phyloP scores from a whole-genome alignment of 2,888 invertebrate species.

The Ormyrus thymus region DNA sequence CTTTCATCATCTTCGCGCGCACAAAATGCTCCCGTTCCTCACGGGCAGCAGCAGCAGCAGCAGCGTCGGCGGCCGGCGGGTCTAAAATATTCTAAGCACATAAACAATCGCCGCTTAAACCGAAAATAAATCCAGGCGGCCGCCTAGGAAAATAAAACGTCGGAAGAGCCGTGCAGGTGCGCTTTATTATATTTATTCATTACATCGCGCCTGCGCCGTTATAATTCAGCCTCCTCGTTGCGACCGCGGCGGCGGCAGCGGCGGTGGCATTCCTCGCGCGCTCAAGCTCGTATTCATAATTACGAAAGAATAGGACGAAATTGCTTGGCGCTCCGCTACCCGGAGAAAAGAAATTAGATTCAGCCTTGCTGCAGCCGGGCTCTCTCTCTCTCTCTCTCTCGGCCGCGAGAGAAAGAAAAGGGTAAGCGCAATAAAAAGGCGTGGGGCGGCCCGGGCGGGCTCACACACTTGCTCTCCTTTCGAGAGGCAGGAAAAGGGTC shows the following conservation, averaged over 20 bases:
- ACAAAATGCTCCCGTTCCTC: not conserved
- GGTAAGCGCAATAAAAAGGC: not conserved
- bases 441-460: too few species aligned
- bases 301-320: constrained; percentile 56
- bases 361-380: not conserved
- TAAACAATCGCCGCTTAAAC: constrained; percentile 50
- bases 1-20: not conserved
- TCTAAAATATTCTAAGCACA: constrained; percentile 46
- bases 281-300: constrained; percentile 47
- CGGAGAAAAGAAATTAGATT: constrained; percentile 55
- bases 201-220: constrained; percentile 39
- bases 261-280: not conserved
- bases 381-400: too few species aligned
- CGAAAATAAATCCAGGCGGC: constrained; percentile 50
- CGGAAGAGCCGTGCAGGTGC: constrained; percentile 51
- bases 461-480: too few species aligned
- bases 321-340: constrained; percentile 30
- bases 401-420: constrained; percentile 38
- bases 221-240: constrained; percentile 39
- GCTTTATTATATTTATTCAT: constrained; percentile 58
- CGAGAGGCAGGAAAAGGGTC: constrained; percentile 3
- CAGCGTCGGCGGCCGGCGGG: not conserved
- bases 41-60: not conserved
- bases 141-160: constrained; percentile 33
- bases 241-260: not conserved